Percentiles rank a stretch among this genome's conserved stretches.
Evolutionary conservation across 2,113 vertebrate species (phyloP).

Genomic region (Lepus europaeus): DNA sequence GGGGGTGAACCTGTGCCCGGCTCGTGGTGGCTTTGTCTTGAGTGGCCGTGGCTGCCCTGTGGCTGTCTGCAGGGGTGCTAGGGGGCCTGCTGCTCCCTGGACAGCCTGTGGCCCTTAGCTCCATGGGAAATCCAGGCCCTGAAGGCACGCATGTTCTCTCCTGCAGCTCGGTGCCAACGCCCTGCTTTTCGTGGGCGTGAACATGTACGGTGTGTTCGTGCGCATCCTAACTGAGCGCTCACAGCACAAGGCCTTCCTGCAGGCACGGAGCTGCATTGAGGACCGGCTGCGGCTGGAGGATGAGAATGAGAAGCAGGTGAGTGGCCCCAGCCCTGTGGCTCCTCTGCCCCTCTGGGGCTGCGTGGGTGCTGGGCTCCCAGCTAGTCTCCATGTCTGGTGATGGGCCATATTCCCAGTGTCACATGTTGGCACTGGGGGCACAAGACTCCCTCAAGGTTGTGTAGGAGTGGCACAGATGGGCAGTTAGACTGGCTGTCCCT

Average conservation of each 20-base stretch:
- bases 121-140: no score
- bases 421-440: accelerated
- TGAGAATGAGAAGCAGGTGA: constrained; percentile 97
- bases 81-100: background rate
- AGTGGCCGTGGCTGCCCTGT: accelerated
- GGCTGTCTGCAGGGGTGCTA: accelerated
- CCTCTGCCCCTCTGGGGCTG: background rate
- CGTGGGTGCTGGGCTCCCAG: background rate
- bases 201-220: constrained; percentile 97
- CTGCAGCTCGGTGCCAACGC: constrained; percentile 96
- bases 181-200: constrained; percentile 96
- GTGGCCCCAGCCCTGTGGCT: constrained; percentile 32
- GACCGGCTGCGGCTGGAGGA: constrained; percentile 97
- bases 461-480: background rate
- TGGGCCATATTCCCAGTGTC: background rate
- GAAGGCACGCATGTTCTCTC: background rate
- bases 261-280: constrained; percentile 97
- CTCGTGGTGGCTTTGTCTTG: no score
- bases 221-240: constrained; percentile 96
- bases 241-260: constrained; percentile 97
- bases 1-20: no score
- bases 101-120: background rate
- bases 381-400: no score
- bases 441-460: background rate
- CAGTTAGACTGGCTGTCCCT: no score